A percentile compares a stretch with the other conserved stretches of the same genome.
These are phyloP conservation scores for Drosophila mercatorum DNA, from an alignment of 2,888 invertebrate species.

Conservation along the genomic window DNA sequence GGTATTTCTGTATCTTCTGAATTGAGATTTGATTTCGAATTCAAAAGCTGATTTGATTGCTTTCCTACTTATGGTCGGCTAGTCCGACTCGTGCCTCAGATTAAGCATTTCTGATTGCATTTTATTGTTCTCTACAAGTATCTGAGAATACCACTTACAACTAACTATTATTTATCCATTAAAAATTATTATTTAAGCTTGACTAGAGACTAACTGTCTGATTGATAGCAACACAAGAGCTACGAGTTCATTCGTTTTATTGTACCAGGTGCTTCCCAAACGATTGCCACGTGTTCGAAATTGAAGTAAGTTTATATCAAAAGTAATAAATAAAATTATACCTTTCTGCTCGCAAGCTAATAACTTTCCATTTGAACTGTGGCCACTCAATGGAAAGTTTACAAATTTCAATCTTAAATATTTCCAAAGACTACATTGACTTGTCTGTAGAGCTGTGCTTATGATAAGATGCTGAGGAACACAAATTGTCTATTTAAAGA, in stretches of 20 bases:
- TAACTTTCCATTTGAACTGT: conserved; percentile 1
- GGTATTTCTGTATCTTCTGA: background rate
- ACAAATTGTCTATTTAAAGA: background rate
- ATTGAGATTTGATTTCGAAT: background rate
- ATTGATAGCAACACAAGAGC: background rate
- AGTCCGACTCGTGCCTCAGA: background rate
- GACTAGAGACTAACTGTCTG: background rate
- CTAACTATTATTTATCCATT: too few species aligned
- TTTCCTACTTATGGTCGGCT: background rate
- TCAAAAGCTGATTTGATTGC: background rate
- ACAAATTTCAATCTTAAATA: background rate
- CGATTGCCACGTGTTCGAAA: background rate
- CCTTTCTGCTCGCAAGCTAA: background rate
- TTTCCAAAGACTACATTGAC: background rate
- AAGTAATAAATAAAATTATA: background rate
- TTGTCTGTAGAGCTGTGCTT: background rate
- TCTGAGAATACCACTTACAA: background rate
- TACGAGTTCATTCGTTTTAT: too few species aligned
- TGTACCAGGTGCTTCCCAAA: background rate
- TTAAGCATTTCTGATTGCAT: background rate
- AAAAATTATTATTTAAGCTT: background rate
- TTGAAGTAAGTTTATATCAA: background rate
- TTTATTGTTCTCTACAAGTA: background rate
- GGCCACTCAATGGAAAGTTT: conserved; percentile 1
- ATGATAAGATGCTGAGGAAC: background rate